phyloP scores from a whole-genome alignment of 1,140 invertebrate species.

The Melanaphis sacchari region DNA sequence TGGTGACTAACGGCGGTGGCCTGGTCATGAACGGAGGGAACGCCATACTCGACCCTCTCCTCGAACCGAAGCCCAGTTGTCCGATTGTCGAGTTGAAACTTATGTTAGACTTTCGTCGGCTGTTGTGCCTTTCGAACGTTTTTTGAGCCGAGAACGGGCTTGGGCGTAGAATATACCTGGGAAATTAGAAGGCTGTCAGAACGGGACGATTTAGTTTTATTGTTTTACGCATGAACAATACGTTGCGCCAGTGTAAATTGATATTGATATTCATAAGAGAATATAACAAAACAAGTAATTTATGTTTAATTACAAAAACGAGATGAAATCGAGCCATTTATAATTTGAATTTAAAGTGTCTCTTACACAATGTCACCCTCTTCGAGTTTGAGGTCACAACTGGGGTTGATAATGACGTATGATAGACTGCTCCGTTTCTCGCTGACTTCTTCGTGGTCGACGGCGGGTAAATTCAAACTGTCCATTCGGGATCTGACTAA shows the following conservation, averaged over 20 bases:
- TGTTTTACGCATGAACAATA: background rate
- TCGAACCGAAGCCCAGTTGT: constrained; percentile 62
- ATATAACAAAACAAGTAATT: background rate
- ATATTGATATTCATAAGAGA: background rate
- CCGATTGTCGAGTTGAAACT: constrained; percentile 82
- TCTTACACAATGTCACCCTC: constrained; percentile 94
- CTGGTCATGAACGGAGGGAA: constrained; percentile 66
- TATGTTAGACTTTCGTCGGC: constrained; percentile 87
- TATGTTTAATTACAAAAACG: background rate
- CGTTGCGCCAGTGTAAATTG: background rate
- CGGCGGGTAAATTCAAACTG: constrained; percentile 84
- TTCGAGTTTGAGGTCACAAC: constrained; percentile 94
- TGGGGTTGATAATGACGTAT: constrained; percentile 98
- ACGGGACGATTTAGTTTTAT: background rate
- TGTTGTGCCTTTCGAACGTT: constrained; percentile 90
- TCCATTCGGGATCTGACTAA: constrained; percentile 93
- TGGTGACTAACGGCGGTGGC: constrained; percentile 77
- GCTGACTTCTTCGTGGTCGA: constrained; percentile 91
- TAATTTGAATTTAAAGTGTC: background rate
- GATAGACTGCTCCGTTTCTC: constrained; percentile 91
- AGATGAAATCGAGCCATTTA: background rate
- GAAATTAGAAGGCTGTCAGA: constrained; percentile 56
- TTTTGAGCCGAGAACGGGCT: constrained; percentile 93
- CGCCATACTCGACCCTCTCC: constrained; percentile 67
- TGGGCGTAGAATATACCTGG: constrained; percentile 84